Base-by-base conservation (phyloP, 2,888 invertebrate species). In the Galerucella nymphaeae region DNA sequence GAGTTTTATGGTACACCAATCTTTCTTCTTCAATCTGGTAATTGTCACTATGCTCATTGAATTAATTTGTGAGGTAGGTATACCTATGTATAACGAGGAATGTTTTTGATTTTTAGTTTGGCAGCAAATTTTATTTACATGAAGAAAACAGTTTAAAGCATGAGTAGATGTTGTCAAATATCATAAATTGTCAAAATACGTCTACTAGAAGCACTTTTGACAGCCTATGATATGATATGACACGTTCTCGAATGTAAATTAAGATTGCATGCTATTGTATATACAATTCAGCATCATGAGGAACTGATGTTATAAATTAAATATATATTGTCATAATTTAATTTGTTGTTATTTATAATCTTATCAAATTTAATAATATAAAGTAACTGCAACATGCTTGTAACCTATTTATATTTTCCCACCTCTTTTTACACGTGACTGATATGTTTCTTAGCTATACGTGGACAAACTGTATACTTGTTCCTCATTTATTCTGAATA, bases 11-110 rank as follows among this genome's bases (percentile, higher is more conserved):
- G 55, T 63, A 62, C 59, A 69, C 71, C 71, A 72, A 72, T 38
- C 57, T 53, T 70, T 62, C 64, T 58, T 70, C 10, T n/a, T 18
- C 9, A 42, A n/a, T 62, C 64, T 68, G 71, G 20, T 38, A 38
- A 70, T 76, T 74, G 69, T 73, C 66, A 73, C 73, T 78, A 79
- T 77, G 79, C 79, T 79, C 79, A 78, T 77, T 74, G 74, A 53
- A n/a, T 48, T 48, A 48, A n/a, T 48, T 48, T 48, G 6, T 48
- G 48, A n/a, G 48, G 16, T 53, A 53, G 53, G 50, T 53, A 23
- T 23, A 62, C 55, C n/a, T 62, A 62, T 61, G 50, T 61, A 45
- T 62, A 23, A 53, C 65, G 11, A 42, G 53, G 58, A 64, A 50
- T 1, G 30, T 38, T 38, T 38, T 38, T 55, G 42, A 57, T 41